Evolutionary conservation across 2,888 invertebrate genomes (phyloP).

Genomic region (Phengaris arion): DNA sequence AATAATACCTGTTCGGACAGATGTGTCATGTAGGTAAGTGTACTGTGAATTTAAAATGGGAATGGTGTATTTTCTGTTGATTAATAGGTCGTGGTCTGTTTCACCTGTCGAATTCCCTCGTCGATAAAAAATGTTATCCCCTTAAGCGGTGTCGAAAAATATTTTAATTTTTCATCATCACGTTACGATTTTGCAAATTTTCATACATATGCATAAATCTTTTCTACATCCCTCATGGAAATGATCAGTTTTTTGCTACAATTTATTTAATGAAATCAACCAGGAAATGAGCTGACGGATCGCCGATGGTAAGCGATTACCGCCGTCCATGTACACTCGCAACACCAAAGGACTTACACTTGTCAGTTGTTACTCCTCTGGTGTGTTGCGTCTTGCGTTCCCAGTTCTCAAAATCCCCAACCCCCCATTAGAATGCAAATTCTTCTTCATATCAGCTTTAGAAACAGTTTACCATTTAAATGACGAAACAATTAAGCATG

Average conservation of each 20-base stretch:
- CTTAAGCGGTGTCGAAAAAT: slow-evolving; percentile 20
- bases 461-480: slow-evolving; percentile 11
- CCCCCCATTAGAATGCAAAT: neutral
- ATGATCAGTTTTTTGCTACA: neutral
- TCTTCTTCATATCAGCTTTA: neutral
- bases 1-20: slow-evolving; percentile 1
- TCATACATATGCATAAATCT: slow-evolving; percentile 19
- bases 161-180: slow-evolving; percentile 14
- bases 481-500: slow-evolving; percentile 14
- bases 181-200: slow-evolving; percentile 12
- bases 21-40: slow-evolving; percentile 12
- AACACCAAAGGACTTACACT: too few relatives aligned
- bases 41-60: slow-evolving; percentile 10
- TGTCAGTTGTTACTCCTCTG: too few relatives aligned
- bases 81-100: slow-evolving; percentile 19
- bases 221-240: neutral
- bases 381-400: too few relatives aligned
- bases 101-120: slow-evolving; percentile 19
- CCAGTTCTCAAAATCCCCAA: too few relatives aligned
- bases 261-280: too few relatives aligned
- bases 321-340: too few relatives aligned
- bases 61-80: slow-evolving; percentile 12
- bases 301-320: too few relatives aligned
- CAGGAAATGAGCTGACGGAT: too few relatives aligned
- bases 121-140: slow-evolving; percentile 13